phyloP scores from a whole-genome alignment of 2,797 vertebrate genomes.

The Iguana delicatissima region DNA sequence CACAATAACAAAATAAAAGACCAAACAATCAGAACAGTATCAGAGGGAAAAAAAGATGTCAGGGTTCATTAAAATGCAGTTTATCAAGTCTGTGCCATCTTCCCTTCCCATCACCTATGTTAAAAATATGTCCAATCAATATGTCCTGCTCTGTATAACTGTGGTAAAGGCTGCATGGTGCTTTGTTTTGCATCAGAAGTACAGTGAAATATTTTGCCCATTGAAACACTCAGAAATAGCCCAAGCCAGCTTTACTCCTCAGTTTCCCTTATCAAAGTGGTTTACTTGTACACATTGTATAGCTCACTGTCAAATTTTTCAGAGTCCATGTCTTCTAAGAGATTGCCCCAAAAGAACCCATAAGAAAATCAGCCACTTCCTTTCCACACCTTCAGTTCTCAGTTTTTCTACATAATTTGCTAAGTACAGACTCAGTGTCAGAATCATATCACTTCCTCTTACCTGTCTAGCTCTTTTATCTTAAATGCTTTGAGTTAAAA shows the following conservation, averaged over 20 bases:
- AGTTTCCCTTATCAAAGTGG: background rate
- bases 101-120: too few relatives aligned
- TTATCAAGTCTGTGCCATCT: too few relatives aligned
- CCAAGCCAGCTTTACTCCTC: background rate
- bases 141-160: background rate
- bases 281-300: background rate
- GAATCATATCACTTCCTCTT: background rate
- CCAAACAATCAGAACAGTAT: too few relatives aligned
- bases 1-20: too few relatives aligned
- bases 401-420: background rate
- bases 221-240: background rate
- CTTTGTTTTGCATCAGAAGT: background rate
- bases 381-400: background rate
- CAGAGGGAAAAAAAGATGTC: too few relatives aligned
- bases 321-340: background rate
- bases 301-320: background rate
- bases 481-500: background rate
- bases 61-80: too few relatives aligned
- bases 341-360: background rate
- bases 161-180: background rate
- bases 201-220: background rate
- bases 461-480: constrained; percentile 6
- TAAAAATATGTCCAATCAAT: too few relatives aligned
- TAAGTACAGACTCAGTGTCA: background rate
- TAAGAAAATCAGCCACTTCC: background rate